Conservation (phyloP, 2,113 vertebrate species). For the Megatriorchis doriae region DNA sequence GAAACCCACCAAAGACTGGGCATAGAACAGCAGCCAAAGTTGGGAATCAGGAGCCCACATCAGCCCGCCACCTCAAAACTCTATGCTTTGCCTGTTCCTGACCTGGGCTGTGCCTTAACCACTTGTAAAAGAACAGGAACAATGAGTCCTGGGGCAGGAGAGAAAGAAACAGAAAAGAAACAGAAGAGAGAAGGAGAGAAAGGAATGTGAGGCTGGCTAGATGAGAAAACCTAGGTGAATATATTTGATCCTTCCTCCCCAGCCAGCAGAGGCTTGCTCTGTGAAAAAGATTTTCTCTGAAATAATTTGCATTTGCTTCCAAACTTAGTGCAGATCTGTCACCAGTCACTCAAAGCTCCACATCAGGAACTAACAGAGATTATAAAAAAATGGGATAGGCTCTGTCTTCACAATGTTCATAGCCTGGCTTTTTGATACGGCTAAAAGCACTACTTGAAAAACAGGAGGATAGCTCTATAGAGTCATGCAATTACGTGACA, state of each 20-base stretch:
- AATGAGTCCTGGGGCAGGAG: background rate
- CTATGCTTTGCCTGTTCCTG: background rate
- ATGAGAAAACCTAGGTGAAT: slow-evolving; percentile 52
- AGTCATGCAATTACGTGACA: background rate
- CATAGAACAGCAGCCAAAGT: background rate
- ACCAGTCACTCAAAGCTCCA: slow-evolving; percentile 25
- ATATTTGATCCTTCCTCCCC: slow-evolving; percentile 43
- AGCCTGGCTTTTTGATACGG: background rate
- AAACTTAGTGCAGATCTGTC: background rate
- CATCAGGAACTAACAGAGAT: background rate
- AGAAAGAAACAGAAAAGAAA: background rate
- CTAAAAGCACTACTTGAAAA: background rate
- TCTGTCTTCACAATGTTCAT: background rate
- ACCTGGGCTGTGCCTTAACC: background rate
- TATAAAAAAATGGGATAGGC: background rate
- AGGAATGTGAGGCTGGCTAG: slow-evolving; percentile 44
- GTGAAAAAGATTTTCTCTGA: slow-evolving; percentile 45
- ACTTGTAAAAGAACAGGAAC: background rate
- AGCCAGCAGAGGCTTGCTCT: slow-evolving; percentile 25
- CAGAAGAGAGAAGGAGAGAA: background rate
- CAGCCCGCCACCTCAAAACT: background rate
- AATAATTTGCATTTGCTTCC: slow-evolving; percentile 46
- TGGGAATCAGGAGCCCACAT: background rate
- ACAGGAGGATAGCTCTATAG: background rate
- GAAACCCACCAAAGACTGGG: background rate